These are phyloP conservation scores for Drosophila orena DNA, from an alignment of 1,140 invertebrate genomes.

Conservation along the genomic window DNA sequence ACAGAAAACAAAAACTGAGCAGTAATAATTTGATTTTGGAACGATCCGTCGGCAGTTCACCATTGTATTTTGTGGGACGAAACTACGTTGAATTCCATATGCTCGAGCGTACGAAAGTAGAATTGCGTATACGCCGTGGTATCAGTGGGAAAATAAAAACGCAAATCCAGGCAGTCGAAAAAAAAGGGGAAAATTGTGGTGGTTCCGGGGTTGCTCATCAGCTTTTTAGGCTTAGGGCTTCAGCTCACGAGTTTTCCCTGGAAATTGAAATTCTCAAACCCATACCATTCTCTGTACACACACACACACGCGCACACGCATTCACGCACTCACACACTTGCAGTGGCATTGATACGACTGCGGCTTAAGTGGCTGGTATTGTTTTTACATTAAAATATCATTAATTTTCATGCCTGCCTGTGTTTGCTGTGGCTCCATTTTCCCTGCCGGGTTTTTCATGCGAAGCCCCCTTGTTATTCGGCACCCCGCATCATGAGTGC, in stretches of 20 bases:
- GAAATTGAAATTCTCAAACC: constrained; percentile 59
- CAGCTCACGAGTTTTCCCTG: constrained; percentile 38
- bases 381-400: constrained; percentile 83
- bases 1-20: background rate
- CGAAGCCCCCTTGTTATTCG: background rate
- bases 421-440: constrained; percentile 29
- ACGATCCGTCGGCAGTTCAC: constrained; percentile 24
- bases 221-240: constrained; percentile 43
- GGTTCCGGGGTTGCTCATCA: constrained; percentile 43
- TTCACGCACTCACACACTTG: background rate
- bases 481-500: constrained; percentile 28
- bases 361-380: constrained; percentile 78
- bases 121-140: constrained; percentile 47
- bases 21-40: constrained; percentile 64
- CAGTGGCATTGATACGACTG: constrained; percentile 48
- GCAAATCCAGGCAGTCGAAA: constrained; percentile 10
- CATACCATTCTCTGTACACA: constrained; percentile 2
- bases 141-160: constrained; percentile 2
- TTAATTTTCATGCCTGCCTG: constrained; percentile 70
- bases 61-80: constrained; percentile 9
- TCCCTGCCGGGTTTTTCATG: background rate
- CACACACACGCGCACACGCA: constrained; percentile 1
- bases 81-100: constrained; percentile 50
- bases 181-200: constrained; percentile 4
- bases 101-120: background rate